Base-by-base conservation (phyloP, 1,140 invertebrate genomes). In the Drosophila takahashii region DNA sequence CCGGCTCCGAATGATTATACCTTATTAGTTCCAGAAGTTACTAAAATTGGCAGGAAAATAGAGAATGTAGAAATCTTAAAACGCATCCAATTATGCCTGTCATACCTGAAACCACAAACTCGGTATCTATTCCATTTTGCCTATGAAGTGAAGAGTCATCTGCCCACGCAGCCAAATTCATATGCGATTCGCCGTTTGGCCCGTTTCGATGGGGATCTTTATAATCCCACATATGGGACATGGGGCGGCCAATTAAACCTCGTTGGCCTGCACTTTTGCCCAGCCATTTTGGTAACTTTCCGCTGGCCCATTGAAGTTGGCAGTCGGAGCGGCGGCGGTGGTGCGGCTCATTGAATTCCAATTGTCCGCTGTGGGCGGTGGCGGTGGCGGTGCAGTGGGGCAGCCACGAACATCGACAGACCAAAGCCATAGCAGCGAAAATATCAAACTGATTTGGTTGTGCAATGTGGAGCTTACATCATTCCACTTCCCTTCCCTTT, bases 311-410 rank as follows among this genome's bases (percentile, higher is more conserved):
- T 54, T 37, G 9, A 9, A 45, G 51, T 39, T 54, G 37, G 36
- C 16, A 36, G 58, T 9, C 54, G 44, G 45, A 52, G 41, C 45
- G 22, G 22, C 22, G n/a, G 44, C 47, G 39, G 34, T 42, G 37
- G 61, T 44, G 70, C 47, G 59, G 50, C 62, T 62, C 56, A 79
- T 79, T 79, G 61, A 58, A 53, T 69, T 53, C 74, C 57, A 75
- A 75, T 79, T 75, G 74, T 72, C 34, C 54, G 36, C 52, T 9
- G 62, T 77, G 73, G 71, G 71, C 57, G 71, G 36, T 42, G 41
- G 29, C 7, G 29, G 29, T 9, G 15, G 16, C 10, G 41, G 41
- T 52, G 48, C 41, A 71, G 22, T 51, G 36, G 66, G 42, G 51
- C 64, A 36, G 34, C 56, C 37, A 9, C 52, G 34, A 51, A 42